A percentile compares a stretch with the other conserved stretches of the same genome.
phyloP scores from a whole-genome alignment of 2,113 vertebrate genomes.

The Gallinago undulata region DNA sequence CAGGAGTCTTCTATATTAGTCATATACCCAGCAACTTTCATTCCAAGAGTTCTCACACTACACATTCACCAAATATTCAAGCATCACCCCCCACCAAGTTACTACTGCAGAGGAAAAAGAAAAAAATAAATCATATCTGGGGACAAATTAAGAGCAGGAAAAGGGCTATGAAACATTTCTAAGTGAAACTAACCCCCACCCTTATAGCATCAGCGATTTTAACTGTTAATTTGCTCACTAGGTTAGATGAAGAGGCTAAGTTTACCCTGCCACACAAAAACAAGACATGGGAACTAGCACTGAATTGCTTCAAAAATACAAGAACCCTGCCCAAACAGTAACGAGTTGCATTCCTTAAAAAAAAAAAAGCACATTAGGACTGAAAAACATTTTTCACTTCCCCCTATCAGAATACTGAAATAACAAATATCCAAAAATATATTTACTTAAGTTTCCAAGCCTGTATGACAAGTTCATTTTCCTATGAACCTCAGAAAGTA shows the following conservation, averaged over 20 bases:
- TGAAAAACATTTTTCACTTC: background rate
- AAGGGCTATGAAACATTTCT: background rate
- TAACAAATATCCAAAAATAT: accelerated
- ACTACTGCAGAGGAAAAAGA: background rate
- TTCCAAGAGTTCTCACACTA: background rate
- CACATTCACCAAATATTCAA: background rate
- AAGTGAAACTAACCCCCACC: background rate
- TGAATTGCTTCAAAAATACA: background rate
- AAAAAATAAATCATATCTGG: background rate
- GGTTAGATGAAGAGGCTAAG: background rate
- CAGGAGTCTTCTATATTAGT: background rate
- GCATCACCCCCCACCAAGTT: background rate
- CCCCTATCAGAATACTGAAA: accelerated
- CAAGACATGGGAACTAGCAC: background rate
- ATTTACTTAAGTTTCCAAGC: background rate
- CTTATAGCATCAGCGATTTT: background rate
- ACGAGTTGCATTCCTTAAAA: background rate
- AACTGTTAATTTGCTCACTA: background rate
- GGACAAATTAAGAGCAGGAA: background rate
- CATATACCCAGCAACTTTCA: background rate
- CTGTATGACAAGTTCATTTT: background rate
- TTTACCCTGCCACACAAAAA: background rate
- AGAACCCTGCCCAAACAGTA: background rate
- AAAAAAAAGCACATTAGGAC: background rate
- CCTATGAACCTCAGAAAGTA: background rate